Conservation (phyloP, 2,113 vertebrate genomes). For the Thymallus thymallus region DNA sequence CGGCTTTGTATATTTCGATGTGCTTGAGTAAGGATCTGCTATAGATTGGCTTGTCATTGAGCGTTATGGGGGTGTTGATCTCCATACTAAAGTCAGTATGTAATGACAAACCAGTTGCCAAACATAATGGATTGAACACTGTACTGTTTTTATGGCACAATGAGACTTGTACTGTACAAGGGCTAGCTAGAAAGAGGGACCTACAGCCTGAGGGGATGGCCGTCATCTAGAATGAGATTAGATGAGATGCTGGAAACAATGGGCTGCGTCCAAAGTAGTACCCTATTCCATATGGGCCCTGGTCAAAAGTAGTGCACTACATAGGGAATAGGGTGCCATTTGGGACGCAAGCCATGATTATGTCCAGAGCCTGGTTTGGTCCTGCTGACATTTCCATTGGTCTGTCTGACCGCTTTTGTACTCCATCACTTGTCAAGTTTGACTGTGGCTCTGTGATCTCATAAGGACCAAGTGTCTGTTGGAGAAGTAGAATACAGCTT, state of each 20-base stretch:
- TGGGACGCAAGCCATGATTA: background rate
- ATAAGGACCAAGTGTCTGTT: background rate
- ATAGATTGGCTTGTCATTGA: no score
- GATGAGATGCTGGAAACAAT: background rate
- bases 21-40: no score
- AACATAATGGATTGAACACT: no score
- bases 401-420: background rate
- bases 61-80: no score
- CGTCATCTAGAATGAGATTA: background rate
- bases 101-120: no score
- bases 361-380: background rate
- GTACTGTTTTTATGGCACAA: no score
- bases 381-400: background rate
- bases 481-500: constrained; percentile 37
- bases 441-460: background rate
- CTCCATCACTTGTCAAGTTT: background rate
- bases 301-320: no score
- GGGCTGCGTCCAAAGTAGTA: no score
- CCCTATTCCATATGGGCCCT: no score
- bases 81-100: no score
- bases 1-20: no score
- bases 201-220: background rate
- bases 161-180: background rate
- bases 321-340: no score
- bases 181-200: background rate